A percentile compares a stretch with the other conserved stretches of the same genome.
Evolutionary conservation across 2,888 invertebrate species (phyloP).

Genomic region (Synanthedon formicaeformis): DNA sequence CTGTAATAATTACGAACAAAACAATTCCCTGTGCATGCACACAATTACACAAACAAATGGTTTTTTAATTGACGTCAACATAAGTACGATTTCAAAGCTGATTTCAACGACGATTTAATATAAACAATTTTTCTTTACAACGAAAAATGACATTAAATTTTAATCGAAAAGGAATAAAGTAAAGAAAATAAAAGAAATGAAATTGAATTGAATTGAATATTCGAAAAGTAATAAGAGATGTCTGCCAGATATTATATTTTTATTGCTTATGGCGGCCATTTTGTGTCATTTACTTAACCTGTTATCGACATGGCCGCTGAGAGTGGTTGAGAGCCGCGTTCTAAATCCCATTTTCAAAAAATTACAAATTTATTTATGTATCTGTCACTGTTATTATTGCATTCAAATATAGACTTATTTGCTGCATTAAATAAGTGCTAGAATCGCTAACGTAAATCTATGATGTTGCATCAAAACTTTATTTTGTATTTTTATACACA

Average conservation of each 20-base stretch:
- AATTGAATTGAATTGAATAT: slow-evolving; percentile 48
- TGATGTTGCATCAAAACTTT: slow-evolving; percentile 5
- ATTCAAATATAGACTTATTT: too few species aligned
- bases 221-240: slow-evolving; percentile 40
- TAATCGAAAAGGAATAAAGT: slow-evolving; percentile 18
- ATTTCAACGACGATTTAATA: slow-evolving; percentile 13
- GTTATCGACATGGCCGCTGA: slow-evolving; percentile 40
- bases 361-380: neutral
- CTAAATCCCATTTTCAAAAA: slow-evolving; percentile 10
- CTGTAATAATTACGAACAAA: neutral
- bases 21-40: slow-evolving; percentile 15
- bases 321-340: slow-evolving; percentile 27
- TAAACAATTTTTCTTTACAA: slow-evolving; percentile 10
- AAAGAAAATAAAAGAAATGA: slow-evolving; percentile 18
- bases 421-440: neutral
- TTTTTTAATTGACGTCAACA: slow-evolving; percentile 16
- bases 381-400: neutral
- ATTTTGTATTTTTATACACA: slow-evolving; percentile 22
- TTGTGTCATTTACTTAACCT: slow-evolving; percentile 59
- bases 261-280: slow-evolving; percentile 42
- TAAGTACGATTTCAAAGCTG: neutral
- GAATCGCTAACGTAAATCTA: neutral
- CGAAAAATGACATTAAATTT: slow-evolving; percentile 20
- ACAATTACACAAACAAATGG: slow-evolving; percentile 13
- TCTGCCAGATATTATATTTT: slow-evolving; percentile 36